Evolutionary conservation across 2,113 vertebrate species (phyloP), one percentile per base, ranked within the genome.

Genomic region (Solea solea): DNA sequence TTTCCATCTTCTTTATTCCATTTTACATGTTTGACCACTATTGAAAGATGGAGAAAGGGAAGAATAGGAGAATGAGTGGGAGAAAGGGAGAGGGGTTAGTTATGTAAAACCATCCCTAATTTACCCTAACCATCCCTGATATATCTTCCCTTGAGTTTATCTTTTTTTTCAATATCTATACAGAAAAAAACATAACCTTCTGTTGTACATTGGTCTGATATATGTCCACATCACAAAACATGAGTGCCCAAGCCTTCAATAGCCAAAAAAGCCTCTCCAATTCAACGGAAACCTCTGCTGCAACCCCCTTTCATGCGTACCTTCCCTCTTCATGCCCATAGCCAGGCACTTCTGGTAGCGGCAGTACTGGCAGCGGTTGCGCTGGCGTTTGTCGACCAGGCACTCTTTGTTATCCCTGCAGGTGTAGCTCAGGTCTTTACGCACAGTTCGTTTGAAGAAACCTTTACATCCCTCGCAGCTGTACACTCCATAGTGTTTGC

Each of bases 271-370:
- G 62, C 56, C 39, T 63, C 40, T 69, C 44, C 57, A 39, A 25
- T 44, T 60, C 10, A 73, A 21, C 25, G n/a, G 34, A 40, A 64
- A 54, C 14, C 27, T 63, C 27, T 40, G 14, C 16, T 14, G 9
- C 8, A 8, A 55, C 9, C 25, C 28, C 52, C n/a, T 11, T 69
- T 28, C 41, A 79, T 67, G 55, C 83, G 71, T 89, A 99, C 97
- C 97, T 94, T 99, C 97, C 72, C 97, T 93, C 93, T 97, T 98
- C 97, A 99, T 99, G 78, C 97, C 97, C 93, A 95, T 97, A 2
- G 94, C 96, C 70, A 98, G 95, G 94, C 97, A 99, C 95, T 98
- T 98, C 94, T 98, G 96, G 85, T 99, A 99, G 90, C 97, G 96
- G 88, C 97, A 99, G 93, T 98, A 98, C 85, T 99, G 97, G 92